These are phyloP conservation scores for Amphiura filiformis DNA, from an alignment of 35 echinoderm and acorn worm species.

Conservation along the genomic window DNA sequence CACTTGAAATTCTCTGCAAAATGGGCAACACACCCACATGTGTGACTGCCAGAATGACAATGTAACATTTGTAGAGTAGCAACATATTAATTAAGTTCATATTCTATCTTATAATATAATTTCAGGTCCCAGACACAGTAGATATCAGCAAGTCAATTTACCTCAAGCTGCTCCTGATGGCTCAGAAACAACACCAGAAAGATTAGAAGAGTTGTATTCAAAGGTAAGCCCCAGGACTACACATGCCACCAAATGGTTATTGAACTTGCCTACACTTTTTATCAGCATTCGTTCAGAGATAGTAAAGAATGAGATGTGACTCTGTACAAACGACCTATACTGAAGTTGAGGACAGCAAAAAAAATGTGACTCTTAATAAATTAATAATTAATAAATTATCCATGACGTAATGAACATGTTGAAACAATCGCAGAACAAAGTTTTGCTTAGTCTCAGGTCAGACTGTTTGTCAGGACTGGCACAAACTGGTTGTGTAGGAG, in stretches of 20 bases:
- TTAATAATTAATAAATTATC: neutral
- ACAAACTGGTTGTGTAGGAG: too few relatives aligned
- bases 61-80: neutral
- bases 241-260: neutral
- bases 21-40: neutral
- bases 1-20: neutral
- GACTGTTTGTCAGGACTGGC: too few relatives aligned
- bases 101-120: neutral
- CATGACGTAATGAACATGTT: too few relatives aligned
- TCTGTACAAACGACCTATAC: neutral
- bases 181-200: constrained; percentile 43
- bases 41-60: neutral
- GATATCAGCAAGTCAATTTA: constrained; percentile 15
- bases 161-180: neutral
- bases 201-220: constrained; percentile 56
- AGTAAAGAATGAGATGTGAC: neutral
- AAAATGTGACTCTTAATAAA: neutral
- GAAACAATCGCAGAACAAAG: too few relatives aligned
- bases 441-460: too few relatives aligned
- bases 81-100: neutral
- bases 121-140: constrained; percentile 44
- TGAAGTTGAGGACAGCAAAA: too few relatives aligned
- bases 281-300: neutral
- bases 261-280: neutral
- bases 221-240: constrained; percentile 21